Percentiles rank a stretch among this genome's conserved stretches.
These are phyloP conservation scores for Trilocha varians DNA, from an alignment of 2,888 invertebrate genomes.

Conservation along the genomic window DNA sequence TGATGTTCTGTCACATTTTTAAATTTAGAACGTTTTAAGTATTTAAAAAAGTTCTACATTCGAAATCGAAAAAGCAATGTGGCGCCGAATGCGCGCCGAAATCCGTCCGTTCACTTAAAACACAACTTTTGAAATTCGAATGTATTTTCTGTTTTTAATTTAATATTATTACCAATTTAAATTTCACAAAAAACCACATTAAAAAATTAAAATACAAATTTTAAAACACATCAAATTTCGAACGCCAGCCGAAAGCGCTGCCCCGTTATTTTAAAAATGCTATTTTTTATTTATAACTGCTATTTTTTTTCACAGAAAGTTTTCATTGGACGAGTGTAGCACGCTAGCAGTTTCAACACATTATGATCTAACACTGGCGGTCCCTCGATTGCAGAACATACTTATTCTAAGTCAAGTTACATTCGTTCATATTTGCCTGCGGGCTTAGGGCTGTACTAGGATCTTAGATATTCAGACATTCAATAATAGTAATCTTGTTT, in stretches of 20 bases:
- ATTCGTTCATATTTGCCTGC: slow-evolving; percentile 75
- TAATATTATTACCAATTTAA: too few species aligned
- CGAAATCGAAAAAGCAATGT: too few species aligned
- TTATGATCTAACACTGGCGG: slow-evolving; percentile 73
- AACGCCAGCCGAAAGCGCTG: neutral
- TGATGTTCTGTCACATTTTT: too few species aligned
- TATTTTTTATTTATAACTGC: neutral
- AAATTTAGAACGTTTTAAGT: too few species aligned
- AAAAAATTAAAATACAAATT: too few species aligned
- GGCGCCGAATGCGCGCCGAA: too few species aligned
- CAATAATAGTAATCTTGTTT: neutral
- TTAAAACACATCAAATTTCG: too few species aligned
- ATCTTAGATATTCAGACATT: slow-evolving; percentile 37
- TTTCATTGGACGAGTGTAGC: slow-evolving; percentile 55
- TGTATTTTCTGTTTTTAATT: too few species aligned
- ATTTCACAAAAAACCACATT: too few species aligned
- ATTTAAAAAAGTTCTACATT: too few species aligned
- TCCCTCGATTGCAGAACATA: slow-evolving; percentile 72
- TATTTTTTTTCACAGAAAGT: slow-evolving; percentile 13
- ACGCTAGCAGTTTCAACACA: slow-evolving; percentile 72
- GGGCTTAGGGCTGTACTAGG: slow-evolving; percentile 64
- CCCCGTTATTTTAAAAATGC: neutral
- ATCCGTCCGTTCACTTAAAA: too few species aligned
- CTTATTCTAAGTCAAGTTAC: slow-evolving; percentile 75
- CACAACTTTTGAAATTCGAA: too few species aligned